phyloP scores from a whole-genome alignment of 2,888 invertebrate genomes.

The Diabrotica balteata region DNA sequence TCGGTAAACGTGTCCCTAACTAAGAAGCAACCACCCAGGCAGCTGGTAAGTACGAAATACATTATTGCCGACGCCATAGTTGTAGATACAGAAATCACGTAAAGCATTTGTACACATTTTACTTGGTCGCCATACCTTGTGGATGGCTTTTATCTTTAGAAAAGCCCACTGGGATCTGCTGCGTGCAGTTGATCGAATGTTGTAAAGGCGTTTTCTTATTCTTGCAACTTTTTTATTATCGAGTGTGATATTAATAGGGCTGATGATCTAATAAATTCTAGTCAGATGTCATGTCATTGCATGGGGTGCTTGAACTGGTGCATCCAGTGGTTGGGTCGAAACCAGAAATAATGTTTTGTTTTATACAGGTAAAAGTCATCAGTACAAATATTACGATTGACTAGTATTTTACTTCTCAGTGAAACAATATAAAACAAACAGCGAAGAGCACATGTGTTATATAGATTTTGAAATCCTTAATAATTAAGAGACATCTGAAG shows the following conservation, averaged over 20 bases:
- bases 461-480: too few relatives aligned
- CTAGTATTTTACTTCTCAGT: too few relatives aligned
- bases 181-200: conserved; percentile 21
- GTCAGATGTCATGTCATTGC: conserved; percentile 32
- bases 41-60: conserved; percentile 65
- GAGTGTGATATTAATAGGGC: conserved; percentile 24
- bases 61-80: conserved; percentile 65
- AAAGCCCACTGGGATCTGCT: conserved; percentile 30
- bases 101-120: conserved; percentile 53
- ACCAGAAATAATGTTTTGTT: conserved; percentile 16
- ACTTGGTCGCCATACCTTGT: conserved; percentile 51
- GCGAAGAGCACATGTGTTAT: too few relatives aligned
- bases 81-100: conserved; percentile 71
- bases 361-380: conserved; percentile 18
- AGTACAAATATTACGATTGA: not conserved
- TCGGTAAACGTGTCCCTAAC: conserved; percentile 61
- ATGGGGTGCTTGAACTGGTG: conserved; percentile 31
- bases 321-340: conserved; percentile 15
- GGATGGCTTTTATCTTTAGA: conserved; percentile 37
- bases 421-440: too few relatives aligned
- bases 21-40: conserved; percentile 68
- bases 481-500: too few relatives aligned
- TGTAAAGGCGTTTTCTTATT: conserved; percentile 23
- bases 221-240: conserved; percentile 16
- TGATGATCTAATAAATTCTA: conserved; percentile 23